Evolutionary conservation across 2,888 invertebrate species (phyloP).

Genomic region (Tipula vernalis): DNA sequence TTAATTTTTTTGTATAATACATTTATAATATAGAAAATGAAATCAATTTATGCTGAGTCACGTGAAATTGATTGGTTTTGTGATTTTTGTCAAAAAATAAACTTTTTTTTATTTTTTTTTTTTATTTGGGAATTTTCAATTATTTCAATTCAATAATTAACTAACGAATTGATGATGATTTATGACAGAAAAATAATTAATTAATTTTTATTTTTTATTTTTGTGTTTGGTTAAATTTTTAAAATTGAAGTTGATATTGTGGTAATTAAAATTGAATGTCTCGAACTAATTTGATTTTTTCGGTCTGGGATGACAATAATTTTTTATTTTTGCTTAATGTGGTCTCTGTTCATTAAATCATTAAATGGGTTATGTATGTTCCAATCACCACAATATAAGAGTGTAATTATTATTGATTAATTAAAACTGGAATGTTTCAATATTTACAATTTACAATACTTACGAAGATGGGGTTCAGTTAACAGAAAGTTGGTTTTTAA

Average conservation of each 20-base stretch:
- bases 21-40: neutral
- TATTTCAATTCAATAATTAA: conserved; percentile 4
- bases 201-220: neutral
- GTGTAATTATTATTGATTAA: no score
- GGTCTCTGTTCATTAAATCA: neutral
- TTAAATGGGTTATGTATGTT: neutral
- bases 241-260: conserved; percentile 4
- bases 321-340: neutral
- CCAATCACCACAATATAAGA: no score
- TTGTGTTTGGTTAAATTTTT: neutral
- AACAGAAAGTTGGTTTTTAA: no score
- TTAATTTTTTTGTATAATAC: neutral
- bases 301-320: neutral
- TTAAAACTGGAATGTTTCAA: no score
- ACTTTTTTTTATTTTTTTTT: neutral
- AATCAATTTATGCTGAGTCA: neutral
- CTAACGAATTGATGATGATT: conserved; percentile 4
- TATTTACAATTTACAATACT: no score
- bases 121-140: neutral
- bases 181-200: conserved; percentile 4
- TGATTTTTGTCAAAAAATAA: neutral
- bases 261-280: neutral
- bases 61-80: neutral
- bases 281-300: neutral
- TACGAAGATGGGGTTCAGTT: no score